A percentile compares a stretch with the other conserved stretches of the same genome.
phyloP scores from a whole-genome alignment of 2,113 vertebrate genomes.

The Myocastor coypus region DNA sequence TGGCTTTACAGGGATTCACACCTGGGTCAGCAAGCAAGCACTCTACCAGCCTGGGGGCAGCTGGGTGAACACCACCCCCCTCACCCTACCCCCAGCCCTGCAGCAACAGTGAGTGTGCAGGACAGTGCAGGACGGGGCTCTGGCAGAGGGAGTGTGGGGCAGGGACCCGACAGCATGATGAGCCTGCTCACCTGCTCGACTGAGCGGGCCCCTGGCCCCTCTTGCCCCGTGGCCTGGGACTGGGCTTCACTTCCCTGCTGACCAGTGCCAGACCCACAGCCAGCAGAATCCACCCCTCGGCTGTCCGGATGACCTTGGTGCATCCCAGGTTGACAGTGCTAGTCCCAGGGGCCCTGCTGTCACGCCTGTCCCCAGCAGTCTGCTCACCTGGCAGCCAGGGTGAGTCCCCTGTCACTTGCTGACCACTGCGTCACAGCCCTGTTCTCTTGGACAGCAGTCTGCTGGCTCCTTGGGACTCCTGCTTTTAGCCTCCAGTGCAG shows the following conservation, averaged over 20 bases:
- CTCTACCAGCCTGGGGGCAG: neutral
- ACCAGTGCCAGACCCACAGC: neutral
- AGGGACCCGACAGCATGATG: neutral
- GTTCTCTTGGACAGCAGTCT: neutral
- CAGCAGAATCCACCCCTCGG: neutral
- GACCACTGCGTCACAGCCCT: neutral
- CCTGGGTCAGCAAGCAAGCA: too few species aligned
- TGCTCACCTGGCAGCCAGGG: neutral
- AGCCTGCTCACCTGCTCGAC: neutral
- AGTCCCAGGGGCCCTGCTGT: neutral
- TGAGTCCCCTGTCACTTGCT: neutral
- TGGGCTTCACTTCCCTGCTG: neutral
- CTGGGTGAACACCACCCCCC: rapidly evolving
- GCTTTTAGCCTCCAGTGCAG: neutral
- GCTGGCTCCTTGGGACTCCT: neutral
- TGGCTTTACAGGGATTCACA: neutral
- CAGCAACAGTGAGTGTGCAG: rapidly evolving
- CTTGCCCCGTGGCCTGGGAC: too few species aligned
- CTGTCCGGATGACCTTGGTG: too few species aligned
- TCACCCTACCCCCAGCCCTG: too few species aligned
- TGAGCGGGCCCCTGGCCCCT: neutral
- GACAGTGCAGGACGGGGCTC: rapidly evolving
- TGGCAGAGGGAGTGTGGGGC: neutral
- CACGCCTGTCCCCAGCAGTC: rapidly evolving
- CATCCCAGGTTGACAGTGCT: neutral